phyloP scores from a whole-genome alignment of 1,140 invertebrate genomes.

The Meteorus sp. region DNA sequence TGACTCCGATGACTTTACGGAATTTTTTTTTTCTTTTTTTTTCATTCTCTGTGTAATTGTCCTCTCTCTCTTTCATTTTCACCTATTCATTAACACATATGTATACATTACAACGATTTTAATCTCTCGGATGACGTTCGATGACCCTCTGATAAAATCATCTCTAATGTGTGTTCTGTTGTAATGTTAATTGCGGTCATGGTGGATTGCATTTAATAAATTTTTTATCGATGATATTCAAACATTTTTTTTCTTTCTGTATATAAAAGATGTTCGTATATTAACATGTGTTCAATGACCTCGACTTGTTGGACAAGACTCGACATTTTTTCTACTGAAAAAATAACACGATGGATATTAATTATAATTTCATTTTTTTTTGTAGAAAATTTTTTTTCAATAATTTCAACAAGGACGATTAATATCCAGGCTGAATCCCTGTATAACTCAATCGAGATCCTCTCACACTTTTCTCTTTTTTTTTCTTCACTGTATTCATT shows the following conservation, averaged over 20 bases:
- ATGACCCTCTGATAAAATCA: constrained; percentile 22
- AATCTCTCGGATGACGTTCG: constrained; percentile 9
- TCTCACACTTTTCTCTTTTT: constrained; percentile 6
- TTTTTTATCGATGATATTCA: constrained; percentile 3
- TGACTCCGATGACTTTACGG: constrained; percentile 15
- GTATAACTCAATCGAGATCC: not conserved
- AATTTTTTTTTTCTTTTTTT: too few relatives aligned
- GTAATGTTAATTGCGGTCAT: constrained; percentile 28
- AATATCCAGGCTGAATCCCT: too few relatives aligned
- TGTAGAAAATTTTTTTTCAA: not conserved
- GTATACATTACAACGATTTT: not conserved
- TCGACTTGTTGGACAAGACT: too few relatives aligned
- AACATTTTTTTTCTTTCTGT: not conserved
- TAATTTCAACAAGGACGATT: not conserved
- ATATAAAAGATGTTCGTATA: not conserved
- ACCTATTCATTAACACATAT: not conserved
- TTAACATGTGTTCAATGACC: too few relatives aligned
- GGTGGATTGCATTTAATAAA: constrained; percentile 17
- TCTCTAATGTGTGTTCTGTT: constrained; percentile 15
- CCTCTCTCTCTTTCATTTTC: too few relatives aligned
- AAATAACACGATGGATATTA: too few relatives aligned
- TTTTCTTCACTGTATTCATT: too few relatives aligned
- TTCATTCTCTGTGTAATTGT: too few relatives aligned
- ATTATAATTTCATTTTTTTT: too few relatives aligned
- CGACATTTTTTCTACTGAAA: too few relatives aligned